A percentile compares a stretch with the other conserved stretches of the same genome.
Evolutionary conservation across 64 coral and sea anemone species (phyloP).

Genomic region (Stichodactyla helianthus): DNA sequence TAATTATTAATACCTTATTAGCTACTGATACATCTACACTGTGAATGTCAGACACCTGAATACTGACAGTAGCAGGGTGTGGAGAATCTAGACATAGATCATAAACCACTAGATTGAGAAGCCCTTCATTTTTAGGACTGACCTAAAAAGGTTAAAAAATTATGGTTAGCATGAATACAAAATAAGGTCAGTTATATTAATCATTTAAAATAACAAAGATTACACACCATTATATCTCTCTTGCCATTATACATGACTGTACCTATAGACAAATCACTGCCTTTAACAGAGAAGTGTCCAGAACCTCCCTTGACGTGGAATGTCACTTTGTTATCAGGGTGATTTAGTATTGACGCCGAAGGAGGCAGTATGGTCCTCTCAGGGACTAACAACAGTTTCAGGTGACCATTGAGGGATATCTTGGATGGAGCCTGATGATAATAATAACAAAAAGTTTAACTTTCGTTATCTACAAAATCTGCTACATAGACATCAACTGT

Average conservation of each 20-base stretch:
- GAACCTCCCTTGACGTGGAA: constrained; percentile 57
- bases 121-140: constrained; percentile 63
- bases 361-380: constrained; percentile 61
- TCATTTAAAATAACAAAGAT: background rate
- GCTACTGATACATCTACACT: constrained; percentile 77
- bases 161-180: too few species aligned
- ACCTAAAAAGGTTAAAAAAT: constrained; percentile 38
- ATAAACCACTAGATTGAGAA: constrained; percentile 76
- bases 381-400: constrained; percentile 62
- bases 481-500: background rate
- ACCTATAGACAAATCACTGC: constrained; percentile 52
- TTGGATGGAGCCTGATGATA: constrained; percentile 28
- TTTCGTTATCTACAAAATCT: background rate
- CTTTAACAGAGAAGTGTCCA: constrained; percentile 67
- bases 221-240: constrained; percentile 47
- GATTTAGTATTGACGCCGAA: constrained; percentile 60
- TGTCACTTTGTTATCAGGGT: constrained; percentile 70
- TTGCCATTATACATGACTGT: constrained; percentile 48
- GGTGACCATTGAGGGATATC: constrained; percentile 36
- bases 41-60: constrained; percentile 86
- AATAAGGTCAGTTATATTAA: background rate
- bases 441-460: background rate
- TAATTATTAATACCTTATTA: constrained; percentile 64
- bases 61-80: constrained; percentile 64
- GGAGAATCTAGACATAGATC: constrained; percentile 93